These are phyloP conservation scores for Chironex yamaguchii DNA, from an alignment of 30 jellyfish, hydroid and myxozoan genomes.

Conservation along the genomic window DNA sequence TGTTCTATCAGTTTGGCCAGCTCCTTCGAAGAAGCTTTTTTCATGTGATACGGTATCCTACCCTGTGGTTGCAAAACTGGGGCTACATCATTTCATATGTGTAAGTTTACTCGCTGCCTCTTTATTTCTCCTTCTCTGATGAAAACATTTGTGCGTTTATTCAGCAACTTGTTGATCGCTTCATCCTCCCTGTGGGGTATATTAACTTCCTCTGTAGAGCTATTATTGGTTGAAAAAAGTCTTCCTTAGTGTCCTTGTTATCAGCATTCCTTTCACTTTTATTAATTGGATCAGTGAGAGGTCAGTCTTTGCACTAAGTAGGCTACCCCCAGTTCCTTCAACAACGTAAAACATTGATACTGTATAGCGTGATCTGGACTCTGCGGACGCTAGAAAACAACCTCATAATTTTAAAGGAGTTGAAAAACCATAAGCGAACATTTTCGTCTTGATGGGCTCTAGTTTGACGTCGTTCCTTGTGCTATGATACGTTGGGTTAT, in stretches of 20 bases:
- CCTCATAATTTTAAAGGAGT: slow-evolving; percentile 32
- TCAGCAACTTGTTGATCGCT: slow-evolving; percentile 8
- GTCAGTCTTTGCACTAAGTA: slow-evolving; percentile 60
- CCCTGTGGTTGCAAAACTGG: slow-evolving; percentile 66
- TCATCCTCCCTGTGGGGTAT: slow-evolving; percentile 6
- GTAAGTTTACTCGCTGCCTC: slow-evolving; percentile 35
- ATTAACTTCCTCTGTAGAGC: slow-evolving; percentile 1
- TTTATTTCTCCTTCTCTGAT: slow-evolving; percentile 40
- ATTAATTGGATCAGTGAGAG: slow-evolving; percentile 32
- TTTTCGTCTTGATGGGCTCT: slow-evolving; percentile 43
- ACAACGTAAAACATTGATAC: slow-evolving; percentile 46
- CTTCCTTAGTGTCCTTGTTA: neutral
- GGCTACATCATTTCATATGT: slow-evolving; percentile 29
- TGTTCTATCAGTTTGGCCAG: slow-evolving; percentile 29
- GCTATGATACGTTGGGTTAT: slow-evolving; percentile 17
- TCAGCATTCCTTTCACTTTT: neutral
- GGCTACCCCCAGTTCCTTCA: slow-evolving; percentile 65
- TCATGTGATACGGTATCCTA: slow-evolving; percentile 66
- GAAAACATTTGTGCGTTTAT: slow-evolving; percentile 25
- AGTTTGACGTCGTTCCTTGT: slow-evolving; percentile 10
- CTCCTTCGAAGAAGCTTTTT: slow-evolving; percentile 39
- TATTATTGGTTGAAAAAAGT: too few relatives aligned
- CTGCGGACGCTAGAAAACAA: slow-evolving; percentile 27
- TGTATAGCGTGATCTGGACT: slow-evolving; percentile 44
- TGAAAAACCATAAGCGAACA: slow-evolving; percentile 49